Base-by-base conservation (phyloP, 1,140 invertebrate species). In the Pseudomyrmex flavicornis region DNA sequence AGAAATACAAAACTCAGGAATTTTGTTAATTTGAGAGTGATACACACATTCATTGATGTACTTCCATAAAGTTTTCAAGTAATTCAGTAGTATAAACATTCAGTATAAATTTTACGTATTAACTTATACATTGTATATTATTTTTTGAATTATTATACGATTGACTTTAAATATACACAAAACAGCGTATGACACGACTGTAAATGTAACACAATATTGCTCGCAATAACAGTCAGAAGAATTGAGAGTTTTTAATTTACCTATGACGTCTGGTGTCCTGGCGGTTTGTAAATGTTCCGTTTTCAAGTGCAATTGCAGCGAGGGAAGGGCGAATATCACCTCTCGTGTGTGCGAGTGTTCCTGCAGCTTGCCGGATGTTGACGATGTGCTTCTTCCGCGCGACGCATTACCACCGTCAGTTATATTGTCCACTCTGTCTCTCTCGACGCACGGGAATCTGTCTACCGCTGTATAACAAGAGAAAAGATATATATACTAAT, bases 321-420 rank as follows among this genome's bases (percentile, higher is more conserved):
- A 97, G 0, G 99, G 99, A 83, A 99, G 94, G 7, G 98, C 98
- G 95, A 99, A 99, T 91, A 99, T 99, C 4, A 99, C 97, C 95
- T 99, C 99, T 50, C 98, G 96, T 69, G 97, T 98, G 91, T 99
- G 98, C 90, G 97, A 97, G 62, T 97, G 97, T 89, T 98, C 97
- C 82, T 97, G 96, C 54, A 96, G 94, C 92, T 97, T 97, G 79
- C 95, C 94, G 50, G 95, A 92, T 2, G 93, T 92, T 8, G 93
- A 90, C 17, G 94, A 94, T 50, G 94, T 92, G 7, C 94, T 93
- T 87, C 93, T 93, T 52, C 94, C 93, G 17, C 93, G 90, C 66
- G 93, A 92, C 66, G 93, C 88, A 2, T 92, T 93, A 4, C 86
- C 92, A 77, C 91, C 89, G 35, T 93, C 92, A 0, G 90, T 84